phyloP scores from a whole-genome alignment of 1,140 invertebrate genomes.

The Drosophila tani region DNA sequence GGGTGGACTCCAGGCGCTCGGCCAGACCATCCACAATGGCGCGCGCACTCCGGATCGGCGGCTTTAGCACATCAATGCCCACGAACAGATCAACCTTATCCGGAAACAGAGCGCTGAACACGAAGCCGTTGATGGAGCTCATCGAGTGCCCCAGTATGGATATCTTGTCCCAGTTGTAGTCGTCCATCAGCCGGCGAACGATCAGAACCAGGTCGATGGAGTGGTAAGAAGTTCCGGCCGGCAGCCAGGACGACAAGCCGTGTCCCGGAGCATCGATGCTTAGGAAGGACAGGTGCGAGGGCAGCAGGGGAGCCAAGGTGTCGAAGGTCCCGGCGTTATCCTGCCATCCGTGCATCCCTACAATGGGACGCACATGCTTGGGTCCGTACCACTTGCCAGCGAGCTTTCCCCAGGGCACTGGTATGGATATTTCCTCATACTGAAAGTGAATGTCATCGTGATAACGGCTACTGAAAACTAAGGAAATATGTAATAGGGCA shows the following conservation, averaged over 20 bases:
- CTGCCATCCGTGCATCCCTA: slow-evolving; percentile 91
- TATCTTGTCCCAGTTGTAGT: slow-evolving; percentile 90
- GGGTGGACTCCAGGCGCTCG: slow-evolving; percentile 85
- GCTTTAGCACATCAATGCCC: slow-evolving; percentile 88
- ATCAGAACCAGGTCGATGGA: slow-evolving; percentile 86
- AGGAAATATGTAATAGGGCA: not conserved
- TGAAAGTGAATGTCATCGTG: slow-evolving; percentile 35
- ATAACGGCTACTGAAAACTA: not conserved
- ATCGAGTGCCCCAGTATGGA: slow-evolving; percentile 89
- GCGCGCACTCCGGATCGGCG: slow-evolving; percentile 79
- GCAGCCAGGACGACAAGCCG: slow-evolving; percentile 89
- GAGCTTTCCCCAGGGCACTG: slow-evolving; percentile 88
- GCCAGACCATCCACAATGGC: slow-evolving; percentile 61
- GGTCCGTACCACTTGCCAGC: slow-evolving; percentile 90
- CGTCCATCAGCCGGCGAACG: slow-evolving; percentile 87
- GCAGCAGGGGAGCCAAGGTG: slow-evolving; percentile 87
- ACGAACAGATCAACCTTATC: slow-evolving; percentile 87
- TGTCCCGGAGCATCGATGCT: slow-evolving; percentile 90
- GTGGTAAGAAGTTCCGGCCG: slow-evolving; percentile 88
- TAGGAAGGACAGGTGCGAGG: slow-evolving; percentile 87
- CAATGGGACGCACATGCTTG: slow-evolving; percentile 87
- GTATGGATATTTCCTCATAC: slow-evolving; percentile 88
- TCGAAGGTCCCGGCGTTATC: slow-evolving; percentile 92
- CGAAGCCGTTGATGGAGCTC: slow-evolving; percentile 87
- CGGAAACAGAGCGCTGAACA: slow-evolving; percentile 87